These are phyloP conservation scores for Eupsilia transversa DNA, from an alignment of 2,888 invertebrate genomes.

Conservation along the genomic window DNA sequence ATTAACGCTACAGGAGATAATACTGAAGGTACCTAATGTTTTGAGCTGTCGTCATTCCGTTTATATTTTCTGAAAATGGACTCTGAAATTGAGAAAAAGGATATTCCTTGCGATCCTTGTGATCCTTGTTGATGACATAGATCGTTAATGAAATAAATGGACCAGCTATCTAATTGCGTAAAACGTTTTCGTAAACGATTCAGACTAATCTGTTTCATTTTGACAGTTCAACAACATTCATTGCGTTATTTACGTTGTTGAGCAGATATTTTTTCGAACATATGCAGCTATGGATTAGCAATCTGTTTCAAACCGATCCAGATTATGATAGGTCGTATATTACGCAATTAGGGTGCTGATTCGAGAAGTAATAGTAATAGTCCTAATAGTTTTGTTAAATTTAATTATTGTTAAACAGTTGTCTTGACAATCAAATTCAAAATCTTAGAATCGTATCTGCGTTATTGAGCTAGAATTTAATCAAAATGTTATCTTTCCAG, in stretches of 20 bases:
- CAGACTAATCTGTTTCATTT: too few species aligned
- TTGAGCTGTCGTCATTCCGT: neutral
- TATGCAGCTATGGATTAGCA: too few species aligned
- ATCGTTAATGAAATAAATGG: neutral
- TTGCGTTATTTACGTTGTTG: too few species aligned
- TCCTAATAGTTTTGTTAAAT: neutral
- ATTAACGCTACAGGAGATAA: conserved; percentile 43
- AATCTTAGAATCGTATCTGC: neutral
- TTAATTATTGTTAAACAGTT: neutral
- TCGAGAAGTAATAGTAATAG: neutral
- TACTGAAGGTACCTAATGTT: conserved; percentile 47
- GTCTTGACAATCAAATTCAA: neutral
- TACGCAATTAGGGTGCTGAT: too few species aligned
- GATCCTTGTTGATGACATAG: neutral
- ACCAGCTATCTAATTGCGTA: too few species aligned
- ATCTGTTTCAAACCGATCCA: too few species aligned
- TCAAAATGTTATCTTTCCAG: neutral
- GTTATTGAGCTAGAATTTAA: neutral
- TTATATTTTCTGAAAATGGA: conserved; percentile 11
- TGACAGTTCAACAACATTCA: too few species aligned
- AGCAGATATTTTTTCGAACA: too few species aligned
- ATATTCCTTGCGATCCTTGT: neutral
- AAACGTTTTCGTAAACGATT: too few species aligned
- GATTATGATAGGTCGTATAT: too few species aligned
- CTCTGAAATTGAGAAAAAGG: neutral